phyloP scores from a whole-genome alignment of 2,113 vertebrate genomes.

The Coreoperca whiteheadi region DNA sequence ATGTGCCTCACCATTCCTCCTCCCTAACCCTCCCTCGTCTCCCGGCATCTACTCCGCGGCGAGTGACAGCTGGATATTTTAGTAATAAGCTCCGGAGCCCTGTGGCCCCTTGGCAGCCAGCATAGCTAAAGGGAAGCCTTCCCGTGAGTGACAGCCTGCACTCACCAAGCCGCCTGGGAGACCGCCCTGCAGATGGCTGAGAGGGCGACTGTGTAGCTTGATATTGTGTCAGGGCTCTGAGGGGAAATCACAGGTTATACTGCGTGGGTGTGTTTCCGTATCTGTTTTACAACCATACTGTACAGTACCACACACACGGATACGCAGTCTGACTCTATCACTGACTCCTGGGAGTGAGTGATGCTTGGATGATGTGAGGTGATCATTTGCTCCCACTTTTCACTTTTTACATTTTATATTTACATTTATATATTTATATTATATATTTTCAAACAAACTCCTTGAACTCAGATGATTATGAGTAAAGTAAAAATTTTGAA shows the following conservation, averaged over 20 bases:
- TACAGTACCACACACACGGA: background rate
- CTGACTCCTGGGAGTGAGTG: background rate
- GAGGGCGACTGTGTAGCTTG: conserved; percentile 18
- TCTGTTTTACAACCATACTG: conserved; percentile 11
- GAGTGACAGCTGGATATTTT: conserved; percentile 58
- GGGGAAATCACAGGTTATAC: conserved; percentile 31
- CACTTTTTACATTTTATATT: too few species aligned
- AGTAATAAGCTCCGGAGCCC: conserved; percentile 50
- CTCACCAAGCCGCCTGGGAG: conserved; percentile 42
- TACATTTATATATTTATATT: too few species aligned
- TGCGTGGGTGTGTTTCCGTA: conserved; percentile 36
- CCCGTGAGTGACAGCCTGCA: conserved; percentile 56
- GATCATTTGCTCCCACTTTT: too few species aligned
- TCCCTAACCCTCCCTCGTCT: conserved; percentile 1
- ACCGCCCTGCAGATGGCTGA: conserved; percentile 38
- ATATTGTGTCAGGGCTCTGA: conserved; percentile 20
- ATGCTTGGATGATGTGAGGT: background rate
- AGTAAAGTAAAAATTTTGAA: too few species aligned
- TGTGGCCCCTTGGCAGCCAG: conserved; percentile 22
- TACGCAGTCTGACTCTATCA: background rate
- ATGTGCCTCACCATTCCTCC: conserved; percentile 8
- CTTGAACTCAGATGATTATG: too few species aligned
- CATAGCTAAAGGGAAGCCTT: conserved; percentile 58
- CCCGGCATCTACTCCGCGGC: background rate
- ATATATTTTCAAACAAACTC: too few species aligned